phyloP scores from a whole-genome alignment of 2,888 invertebrate species.

The Leptinotarsa peninsularis region DNA sequence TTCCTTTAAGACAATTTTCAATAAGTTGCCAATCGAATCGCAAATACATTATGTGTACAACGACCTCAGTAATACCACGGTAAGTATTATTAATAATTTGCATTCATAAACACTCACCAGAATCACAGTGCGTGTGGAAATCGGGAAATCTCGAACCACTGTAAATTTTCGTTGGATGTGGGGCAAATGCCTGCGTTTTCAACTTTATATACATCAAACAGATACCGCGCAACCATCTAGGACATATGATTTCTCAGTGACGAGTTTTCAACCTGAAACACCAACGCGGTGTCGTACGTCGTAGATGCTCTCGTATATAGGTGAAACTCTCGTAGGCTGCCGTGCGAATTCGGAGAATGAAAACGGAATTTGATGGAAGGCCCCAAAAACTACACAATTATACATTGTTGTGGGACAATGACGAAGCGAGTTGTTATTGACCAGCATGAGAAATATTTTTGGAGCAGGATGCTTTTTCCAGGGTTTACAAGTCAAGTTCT shows the following conservation, averaged over 20 bases:
- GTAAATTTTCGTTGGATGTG: slow-evolving; percentile 47
- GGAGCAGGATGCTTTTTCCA: background rate
- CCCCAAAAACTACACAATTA: slow-evolving; percentile 30
- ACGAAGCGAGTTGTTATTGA: background rate
- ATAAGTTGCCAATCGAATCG: no score
- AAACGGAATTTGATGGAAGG: slow-evolving; percentile 36
- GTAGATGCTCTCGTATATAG: slow-evolving; percentile 28
- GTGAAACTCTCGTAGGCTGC: slow-evolving; percentile 31
- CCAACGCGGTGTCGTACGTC: slow-evolving; percentile 36
- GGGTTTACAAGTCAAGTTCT: background rate
- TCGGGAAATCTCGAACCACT: slow-evolving; percentile 33
- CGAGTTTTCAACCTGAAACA: slow-evolving; percentile 38
- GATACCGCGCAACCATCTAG: slow-evolving; percentile 38
- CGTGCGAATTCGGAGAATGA: slow-evolving; percentile 27
- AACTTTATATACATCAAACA: slow-evolving; percentile 51
- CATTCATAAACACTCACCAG: slow-evolving; percentile 41
- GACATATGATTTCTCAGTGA: slow-evolving; percentile 41
- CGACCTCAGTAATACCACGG: no score
- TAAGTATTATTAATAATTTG: background rate
- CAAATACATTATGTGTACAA: no score
- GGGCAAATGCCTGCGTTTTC: slow-evolving; percentile 46
- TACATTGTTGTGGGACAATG: slow-evolving; percentile 20
- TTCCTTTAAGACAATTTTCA: no score
- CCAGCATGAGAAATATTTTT: background rate
- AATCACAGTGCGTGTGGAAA: slow-evolving; percentile 22